A percentile compares a stretch with the other conserved stretches of the same genome.
These are phyloP conservation scores for Addax nasomaculatus DNA, from an alignment of 2,113 vertebrate species.

Conservation along the genomic window DNA sequence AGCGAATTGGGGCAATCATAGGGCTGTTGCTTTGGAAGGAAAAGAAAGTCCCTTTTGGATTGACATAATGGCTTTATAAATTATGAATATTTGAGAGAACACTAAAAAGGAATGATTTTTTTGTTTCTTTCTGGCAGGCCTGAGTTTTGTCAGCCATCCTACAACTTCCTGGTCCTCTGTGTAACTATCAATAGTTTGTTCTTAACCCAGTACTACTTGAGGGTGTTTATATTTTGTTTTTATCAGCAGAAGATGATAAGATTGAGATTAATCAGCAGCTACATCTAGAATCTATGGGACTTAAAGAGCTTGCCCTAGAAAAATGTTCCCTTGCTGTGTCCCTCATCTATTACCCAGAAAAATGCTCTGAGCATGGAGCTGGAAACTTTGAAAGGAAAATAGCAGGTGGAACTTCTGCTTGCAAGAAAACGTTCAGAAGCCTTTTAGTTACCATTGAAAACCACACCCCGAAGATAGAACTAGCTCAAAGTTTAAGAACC, in stretches of 20 bases:
- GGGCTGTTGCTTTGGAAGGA: background rate
- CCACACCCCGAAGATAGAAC: constrained; percentile 21
- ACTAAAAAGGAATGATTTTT: background rate
- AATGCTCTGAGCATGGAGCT: constrained; percentile 21
- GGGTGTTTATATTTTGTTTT: constrained; percentile 35
- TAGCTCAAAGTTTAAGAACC: constrained; percentile 32
- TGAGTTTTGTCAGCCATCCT: background rate
- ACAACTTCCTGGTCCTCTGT: background rate
- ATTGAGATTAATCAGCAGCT: constrained; percentile 21
- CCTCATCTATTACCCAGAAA: background rate
- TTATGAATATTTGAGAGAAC: background rate
- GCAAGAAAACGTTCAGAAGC: constrained; percentile 23
- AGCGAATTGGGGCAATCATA: background rate
- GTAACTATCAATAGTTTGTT: background rate
- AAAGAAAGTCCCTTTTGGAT: background rate
- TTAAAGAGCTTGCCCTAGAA: constrained; percentile 19
- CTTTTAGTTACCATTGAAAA: constrained; percentile 61
- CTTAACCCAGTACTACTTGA: background rate
- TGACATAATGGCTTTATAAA: background rate
- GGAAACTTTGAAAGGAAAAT: background rate
- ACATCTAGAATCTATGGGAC: background rate
- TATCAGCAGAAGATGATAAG: constrained; percentile 39
- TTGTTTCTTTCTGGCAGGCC: background rate
- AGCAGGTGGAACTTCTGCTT: background rate
- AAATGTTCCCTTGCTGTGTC: background rate